Percentiles rank a stretch among this genome's conserved stretches.
Conservation (phyloP, 2,797 vertebrate species). For the Petrocephalus sullivani region DNA sequence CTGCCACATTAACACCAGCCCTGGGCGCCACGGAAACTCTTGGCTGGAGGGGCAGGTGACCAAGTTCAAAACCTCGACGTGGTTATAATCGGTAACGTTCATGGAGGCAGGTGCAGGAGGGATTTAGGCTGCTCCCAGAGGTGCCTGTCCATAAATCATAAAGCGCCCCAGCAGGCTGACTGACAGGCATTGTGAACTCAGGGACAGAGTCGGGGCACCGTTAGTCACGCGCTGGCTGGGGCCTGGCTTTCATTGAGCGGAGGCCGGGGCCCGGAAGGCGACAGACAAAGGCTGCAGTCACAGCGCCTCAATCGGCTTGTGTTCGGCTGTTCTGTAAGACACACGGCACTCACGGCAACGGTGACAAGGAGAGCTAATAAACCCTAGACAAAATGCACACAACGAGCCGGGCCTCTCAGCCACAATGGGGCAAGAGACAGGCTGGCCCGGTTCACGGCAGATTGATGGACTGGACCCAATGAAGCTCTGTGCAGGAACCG, state of each 20-base stretch:
- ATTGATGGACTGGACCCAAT: neutral
- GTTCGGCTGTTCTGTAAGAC: neutral
- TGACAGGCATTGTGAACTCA: neutral
- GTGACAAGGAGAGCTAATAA: neutral
- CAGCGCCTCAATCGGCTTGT: neutral
- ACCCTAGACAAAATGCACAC: neutral
- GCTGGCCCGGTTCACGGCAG: neutral
- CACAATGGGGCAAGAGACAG: neutral
- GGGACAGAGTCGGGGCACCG: neutral
- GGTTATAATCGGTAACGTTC: neutral
- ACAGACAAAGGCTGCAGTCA: neutral
- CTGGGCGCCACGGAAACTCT: neutral
- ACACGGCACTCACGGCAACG: neutral
- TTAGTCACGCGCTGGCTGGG: neutral
- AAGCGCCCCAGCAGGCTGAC: neutral
- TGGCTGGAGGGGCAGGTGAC: neutral
- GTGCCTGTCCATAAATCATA: neutral
- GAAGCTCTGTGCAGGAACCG: neutral
- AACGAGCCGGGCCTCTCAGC: neutral
- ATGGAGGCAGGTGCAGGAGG: neutral
- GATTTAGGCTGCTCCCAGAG: neutral
- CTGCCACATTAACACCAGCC: neutral
- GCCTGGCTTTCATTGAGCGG: neutral
- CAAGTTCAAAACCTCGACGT: neutral
- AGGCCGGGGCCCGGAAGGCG: neutral